Evolutionary conservation across 92 coral and sea anemone species (phyloP).

Genomic region (Desmophyllum pertusum): DNA sequence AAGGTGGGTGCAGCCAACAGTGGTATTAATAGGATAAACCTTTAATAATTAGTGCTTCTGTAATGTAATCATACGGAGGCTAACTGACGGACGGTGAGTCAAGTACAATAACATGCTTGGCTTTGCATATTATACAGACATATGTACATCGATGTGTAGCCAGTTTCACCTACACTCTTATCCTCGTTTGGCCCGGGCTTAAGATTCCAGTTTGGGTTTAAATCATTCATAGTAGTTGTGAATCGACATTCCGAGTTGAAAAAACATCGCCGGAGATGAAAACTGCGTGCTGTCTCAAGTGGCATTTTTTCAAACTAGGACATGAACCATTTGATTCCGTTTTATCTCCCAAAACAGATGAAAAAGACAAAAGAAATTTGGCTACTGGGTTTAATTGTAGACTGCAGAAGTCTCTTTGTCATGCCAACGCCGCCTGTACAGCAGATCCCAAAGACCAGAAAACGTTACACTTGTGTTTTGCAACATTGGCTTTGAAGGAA

Average conservation of each 20-base stretch:
- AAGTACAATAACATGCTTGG: not conserved
- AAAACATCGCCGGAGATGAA: too few species aligned
- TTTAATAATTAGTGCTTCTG: too few species aligned
- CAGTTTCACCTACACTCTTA: too few species aligned
- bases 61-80: too few species aligned
- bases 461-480: not conserved
- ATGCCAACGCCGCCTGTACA: slow-evolving; percentile 5
- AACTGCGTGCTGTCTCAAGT: too few species aligned
- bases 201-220: too few species aligned
- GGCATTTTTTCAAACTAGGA: too few species aligned
- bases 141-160: not conserved
- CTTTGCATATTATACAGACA: not conserved
- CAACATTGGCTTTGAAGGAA: slow-evolving; percentile 17
- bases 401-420: slow-evolving; percentile 5
- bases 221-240: too few species aligned
- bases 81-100: not conserved
- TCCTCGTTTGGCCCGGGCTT: too few species aligned
- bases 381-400: too few species aligned
- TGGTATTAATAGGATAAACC: not conserved
- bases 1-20: too few species aligned
- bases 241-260: too few species aligned
- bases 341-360: not conserved
- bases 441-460: not conserved
- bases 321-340: not conserved
- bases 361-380: not conserved